Evolutionary conservation across 2,888 invertebrate genomes (phyloP).

Genomic region (Plusia festucae): DNA sequence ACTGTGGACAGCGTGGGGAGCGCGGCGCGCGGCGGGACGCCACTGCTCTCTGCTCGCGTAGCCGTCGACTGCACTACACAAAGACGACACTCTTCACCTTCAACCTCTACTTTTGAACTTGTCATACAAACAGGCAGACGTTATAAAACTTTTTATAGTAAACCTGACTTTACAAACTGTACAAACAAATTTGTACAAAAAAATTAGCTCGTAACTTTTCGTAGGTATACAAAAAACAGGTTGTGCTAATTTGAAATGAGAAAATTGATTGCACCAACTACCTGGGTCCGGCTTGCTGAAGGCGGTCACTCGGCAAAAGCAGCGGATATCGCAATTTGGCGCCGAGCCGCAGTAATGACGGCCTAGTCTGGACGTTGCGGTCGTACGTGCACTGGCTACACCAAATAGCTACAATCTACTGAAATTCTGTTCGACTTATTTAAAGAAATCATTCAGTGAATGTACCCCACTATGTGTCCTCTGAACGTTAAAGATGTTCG

Average conservation of each 20-base stretch:
- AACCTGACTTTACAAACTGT: neutral
- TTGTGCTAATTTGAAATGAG: slow-evolving; percentile 45
- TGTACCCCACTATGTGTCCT: slow-evolving; percentile 11
- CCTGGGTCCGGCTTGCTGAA: slow-evolving; percentile 39
- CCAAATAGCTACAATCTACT: slow-evolving; percentile 58
- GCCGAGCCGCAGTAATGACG: slow-evolving; percentile 79
- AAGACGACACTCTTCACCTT: slow-evolving; percentile 41
- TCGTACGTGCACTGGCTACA: slow-evolving; percentile 79
- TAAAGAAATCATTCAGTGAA: slow-evolving; percentile 37
- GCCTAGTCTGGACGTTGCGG: slow-evolving; percentile 68
- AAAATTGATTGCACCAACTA: slow-evolving; percentile 51
- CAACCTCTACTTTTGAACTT: slow-evolving; percentile 28
- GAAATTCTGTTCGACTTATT: slow-evolving; percentile 57
- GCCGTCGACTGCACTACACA: slow-evolving; percentile 37
- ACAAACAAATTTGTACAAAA: neutral
- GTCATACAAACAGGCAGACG: slow-evolving; percentile 17
- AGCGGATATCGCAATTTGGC: slow-evolving; percentile 85
- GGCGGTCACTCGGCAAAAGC: slow-evolving; percentile 55
- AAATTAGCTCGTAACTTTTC: slow-evolving; percentile 12
- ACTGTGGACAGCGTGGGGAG: slow-evolving; percentile 66
- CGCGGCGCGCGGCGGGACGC: slow-evolving; percentile 47
- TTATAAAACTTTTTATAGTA: slow-evolving; percentile 12
- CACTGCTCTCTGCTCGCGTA: slow-evolving; percentile 42
- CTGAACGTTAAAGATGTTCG: neutral
- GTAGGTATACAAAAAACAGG: slow-evolving; percentile 25